Base-by-base conservation (phyloP, 2,797 vertebrate species). In the Buphagus erythrorhynchus region DNA sequence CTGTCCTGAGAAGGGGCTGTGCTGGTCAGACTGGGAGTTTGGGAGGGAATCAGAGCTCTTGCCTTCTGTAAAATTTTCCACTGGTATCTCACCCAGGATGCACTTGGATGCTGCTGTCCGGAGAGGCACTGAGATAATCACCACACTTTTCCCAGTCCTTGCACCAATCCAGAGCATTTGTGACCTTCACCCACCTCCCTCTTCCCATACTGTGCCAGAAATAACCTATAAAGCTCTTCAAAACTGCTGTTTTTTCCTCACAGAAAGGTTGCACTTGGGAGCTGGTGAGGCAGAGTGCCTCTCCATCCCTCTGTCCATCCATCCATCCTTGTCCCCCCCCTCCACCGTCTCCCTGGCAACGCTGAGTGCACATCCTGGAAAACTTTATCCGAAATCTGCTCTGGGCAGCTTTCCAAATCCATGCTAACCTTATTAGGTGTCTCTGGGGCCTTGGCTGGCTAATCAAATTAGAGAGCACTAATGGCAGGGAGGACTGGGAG, bases 401-500 rank as follows among this genome's bases (percentile, higher is more conserved):
- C 98, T 97, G 98, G 98, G 98, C 98, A 98, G 98, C 98, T 97
- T 96, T 98, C 98, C 98, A 99, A 98, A 99, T 99, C 99, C 99
- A 99, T 99, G 98, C 99, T 99, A 99, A 99, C 99, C 98, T 98
- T 98, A 99, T 99, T 99, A 99, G 97, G 98, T 98, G 97, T 98
- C 99, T 99, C 99, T 98, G 98, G 98, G 99, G 99, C 98, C 98
- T 98, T 98, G 98, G 98, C 98, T 98, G 98, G 98, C 98, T 99
- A 99, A 99, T 99, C 98, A 98, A 98, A 99, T 99, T 99, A 99
- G 97, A 97, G 90, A 97, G 97, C 98, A 98, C 99, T 99, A 99
- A 99, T 99, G 99, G 99, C 97, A 97, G 98, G 93, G 97, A 98
- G 96, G 97, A 98, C 98, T 98, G 96, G 95, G 98, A 98, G 98